Percentiles rank a stretch among this genome's conserved stretches.
Conservation (phyloP, 30 jellyfish, hydroid and myxozoan species). For the Hydractinia echinata region DNA sequence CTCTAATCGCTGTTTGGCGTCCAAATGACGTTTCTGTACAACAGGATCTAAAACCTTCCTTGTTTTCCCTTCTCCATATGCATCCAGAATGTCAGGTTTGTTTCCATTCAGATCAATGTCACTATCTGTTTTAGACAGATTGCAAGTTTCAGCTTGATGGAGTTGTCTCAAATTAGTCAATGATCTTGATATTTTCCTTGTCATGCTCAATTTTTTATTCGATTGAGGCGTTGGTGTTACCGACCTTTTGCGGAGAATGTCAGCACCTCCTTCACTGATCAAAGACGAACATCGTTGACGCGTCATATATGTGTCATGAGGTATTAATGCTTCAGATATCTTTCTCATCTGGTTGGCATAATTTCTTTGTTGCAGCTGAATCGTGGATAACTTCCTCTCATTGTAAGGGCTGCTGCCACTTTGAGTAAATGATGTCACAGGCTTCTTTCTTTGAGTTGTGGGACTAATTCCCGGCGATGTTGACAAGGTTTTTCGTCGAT, state of each 20-base stretch:
- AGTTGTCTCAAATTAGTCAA: background rate
- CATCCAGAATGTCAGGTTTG: background rate
- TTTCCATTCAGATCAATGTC: constrained; percentile 1
- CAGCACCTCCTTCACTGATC: too few species aligned
- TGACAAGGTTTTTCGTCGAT: too few species aligned
- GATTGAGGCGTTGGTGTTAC: constrained; percentile 10
- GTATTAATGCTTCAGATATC: too few species aligned
- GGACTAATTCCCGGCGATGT: too few species aligned
- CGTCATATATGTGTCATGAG: too few species aligned
- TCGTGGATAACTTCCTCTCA: too few species aligned
- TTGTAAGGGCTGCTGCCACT: too few species aligned
- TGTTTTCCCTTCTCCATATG: background rate
- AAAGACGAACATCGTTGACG: too few species aligned
- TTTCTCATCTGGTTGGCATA: too few species aligned
- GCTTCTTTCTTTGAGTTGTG: too few species aligned
- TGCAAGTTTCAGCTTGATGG: background rate
- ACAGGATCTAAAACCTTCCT: background rate
- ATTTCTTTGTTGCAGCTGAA: too few species aligned
- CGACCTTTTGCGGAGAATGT: background rate
- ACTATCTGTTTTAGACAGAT: background rate
- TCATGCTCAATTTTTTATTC: background rate
- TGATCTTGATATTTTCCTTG: background rate
- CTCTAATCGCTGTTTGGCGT: background rate
- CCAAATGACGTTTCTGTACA: background rate
- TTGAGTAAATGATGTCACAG: too few species aligned